Conservation (phyloP, 1,140 invertebrate genomes). For the Brachystomella parvula region DNA sequence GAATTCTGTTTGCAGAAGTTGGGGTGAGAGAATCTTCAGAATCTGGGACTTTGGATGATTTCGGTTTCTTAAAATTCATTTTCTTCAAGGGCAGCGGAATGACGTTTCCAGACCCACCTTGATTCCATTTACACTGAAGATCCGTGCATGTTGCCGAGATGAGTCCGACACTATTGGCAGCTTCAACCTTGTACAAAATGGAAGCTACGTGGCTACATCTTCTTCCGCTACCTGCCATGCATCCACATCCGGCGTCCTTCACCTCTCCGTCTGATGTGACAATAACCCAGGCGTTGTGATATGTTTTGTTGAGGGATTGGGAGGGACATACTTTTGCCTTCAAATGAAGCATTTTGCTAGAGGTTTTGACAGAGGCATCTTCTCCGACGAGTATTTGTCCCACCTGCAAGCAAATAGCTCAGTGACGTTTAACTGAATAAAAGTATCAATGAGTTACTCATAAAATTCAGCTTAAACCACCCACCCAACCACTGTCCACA, state of each 20-base stretch:
- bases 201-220: neutral
- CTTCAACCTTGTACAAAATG: neutral
- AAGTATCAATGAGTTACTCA: neutral
- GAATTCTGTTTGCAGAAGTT: neutral
- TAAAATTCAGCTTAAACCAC: neutral
- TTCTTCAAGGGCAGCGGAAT: neutral
- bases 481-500: neutral
- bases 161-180: neutral
- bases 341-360: neutral
- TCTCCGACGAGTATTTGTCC: neutral
- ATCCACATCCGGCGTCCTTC: neutral
- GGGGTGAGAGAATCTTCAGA: neutral
- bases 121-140: neutral
- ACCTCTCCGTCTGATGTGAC: neutral
- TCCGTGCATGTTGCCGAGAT: neutral
- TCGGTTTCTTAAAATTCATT: neutral
- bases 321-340: neutral
- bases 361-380: too few species aligned
- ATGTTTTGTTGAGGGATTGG: neutral
- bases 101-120: neutral
- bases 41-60: neutral
- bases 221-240: neutral
- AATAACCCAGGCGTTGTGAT: neutral
- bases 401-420: neutral
- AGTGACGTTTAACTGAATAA: neutral